Percentiles rank a stretch among this genome's conserved stretches.
Evolutionary conservation across 2,888 invertebrate genomes (phyloP).

Genomic region (Eristalis intricaria): DNA sequence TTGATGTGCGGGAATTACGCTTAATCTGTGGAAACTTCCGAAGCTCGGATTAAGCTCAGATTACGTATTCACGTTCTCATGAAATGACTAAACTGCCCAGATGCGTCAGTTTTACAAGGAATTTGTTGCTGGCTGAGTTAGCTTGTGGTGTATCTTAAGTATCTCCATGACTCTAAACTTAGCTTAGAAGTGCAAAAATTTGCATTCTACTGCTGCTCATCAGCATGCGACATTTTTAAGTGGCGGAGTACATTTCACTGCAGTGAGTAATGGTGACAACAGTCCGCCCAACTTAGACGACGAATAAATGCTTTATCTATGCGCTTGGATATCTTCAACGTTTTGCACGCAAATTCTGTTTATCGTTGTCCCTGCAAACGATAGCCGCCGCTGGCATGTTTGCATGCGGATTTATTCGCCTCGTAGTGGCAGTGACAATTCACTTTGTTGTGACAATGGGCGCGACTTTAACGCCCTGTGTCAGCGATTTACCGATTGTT

Average conservation of each 20-base stretch:
- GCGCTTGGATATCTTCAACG: conserved; percentile 5
- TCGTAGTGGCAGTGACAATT: conserved; percentile 33
- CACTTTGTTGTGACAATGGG: conserved; percentile 35
- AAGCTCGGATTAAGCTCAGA: background rate
- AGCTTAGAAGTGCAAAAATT: background rate
- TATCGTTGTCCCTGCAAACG: background rate
- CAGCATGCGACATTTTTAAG: too few relatives aligned
- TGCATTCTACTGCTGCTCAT: background rate
- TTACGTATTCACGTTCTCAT: background rate
- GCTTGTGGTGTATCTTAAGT: background rate
- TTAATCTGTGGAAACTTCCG: background rate
- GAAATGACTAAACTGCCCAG: background rate
- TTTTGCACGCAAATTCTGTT: conserved; percentile 45
- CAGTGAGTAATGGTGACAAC: background rate
- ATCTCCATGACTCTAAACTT: background rate
- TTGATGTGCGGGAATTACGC: background rate
- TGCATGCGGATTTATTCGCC: conserved; percentile 26
- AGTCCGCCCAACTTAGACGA: too few relatives aligned
- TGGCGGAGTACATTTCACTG: background rate
- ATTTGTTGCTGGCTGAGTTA: background rate
- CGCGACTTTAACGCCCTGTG: conserved; percentile 43
- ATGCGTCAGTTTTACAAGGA: background rate
- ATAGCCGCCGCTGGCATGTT: background rate
- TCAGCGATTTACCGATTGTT: background rate
- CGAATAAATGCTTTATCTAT: background rate